phyloP scores from a whole-genome alignment of 1,140 invertebrate species.

The Trypoxylus dichotomus region DNA sequence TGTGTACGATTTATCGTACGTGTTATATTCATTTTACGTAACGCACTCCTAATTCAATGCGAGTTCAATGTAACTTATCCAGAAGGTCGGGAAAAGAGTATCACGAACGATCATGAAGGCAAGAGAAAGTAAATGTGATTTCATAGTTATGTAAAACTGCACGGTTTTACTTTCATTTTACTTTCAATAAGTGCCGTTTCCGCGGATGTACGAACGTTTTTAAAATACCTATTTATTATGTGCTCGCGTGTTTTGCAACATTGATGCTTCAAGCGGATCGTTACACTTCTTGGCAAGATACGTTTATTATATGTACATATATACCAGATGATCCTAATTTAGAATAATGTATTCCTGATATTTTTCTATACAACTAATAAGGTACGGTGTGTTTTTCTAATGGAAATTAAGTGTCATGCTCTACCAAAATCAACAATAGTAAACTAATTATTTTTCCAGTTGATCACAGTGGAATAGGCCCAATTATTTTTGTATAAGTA shows the following conservation, averaged over 20 bases:
- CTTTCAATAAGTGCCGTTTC: conserved; percentile 28
- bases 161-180: conserved; percentile 33
- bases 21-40: not conserved
- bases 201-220: conserved; percentile 5
- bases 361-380: not conserved
- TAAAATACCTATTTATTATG: conserved; percentile 12
- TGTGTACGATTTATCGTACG: no score
- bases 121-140: conserved; percentile 33
- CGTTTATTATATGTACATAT: not conserved
- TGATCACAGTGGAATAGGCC: not conserved
- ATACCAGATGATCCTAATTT: not conserved
- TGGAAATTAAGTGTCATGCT: not conserved
- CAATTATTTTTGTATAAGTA: not conserved
- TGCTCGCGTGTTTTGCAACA: not conserved
- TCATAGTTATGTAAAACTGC: conserved; percentile 32
- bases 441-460: no score
- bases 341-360: not conserved
- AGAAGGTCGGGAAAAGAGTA: not conserved
- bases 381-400: not conserved
- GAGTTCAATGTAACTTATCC: not conserved
- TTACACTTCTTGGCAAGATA: not conserved
- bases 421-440: no score
- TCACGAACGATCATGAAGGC: conserved; percentile 2
- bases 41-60: no score
- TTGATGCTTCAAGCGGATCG: not conserved